Evolutionary conservation across 2,888 invertebrate species (phyloP).

Genomic region (Drosophila lacicola): DNA sequence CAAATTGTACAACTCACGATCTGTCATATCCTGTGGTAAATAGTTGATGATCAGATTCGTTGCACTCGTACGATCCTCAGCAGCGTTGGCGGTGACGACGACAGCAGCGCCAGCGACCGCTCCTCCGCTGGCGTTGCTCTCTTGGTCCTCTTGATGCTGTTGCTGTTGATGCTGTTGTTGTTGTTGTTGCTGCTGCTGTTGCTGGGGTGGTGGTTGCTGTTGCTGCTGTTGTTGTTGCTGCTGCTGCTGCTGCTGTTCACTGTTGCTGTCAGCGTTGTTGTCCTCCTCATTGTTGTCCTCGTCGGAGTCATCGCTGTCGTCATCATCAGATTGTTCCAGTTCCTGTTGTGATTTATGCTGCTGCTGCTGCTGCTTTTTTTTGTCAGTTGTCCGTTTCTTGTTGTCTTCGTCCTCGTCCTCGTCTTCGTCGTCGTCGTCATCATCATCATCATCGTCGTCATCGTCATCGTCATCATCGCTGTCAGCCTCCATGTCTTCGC

Average conservation of each 20-base stretch:
- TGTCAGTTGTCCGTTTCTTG: not conserved
- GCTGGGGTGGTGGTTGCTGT: slow-evolving; percentile 6
- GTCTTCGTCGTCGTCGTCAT: not conserved
- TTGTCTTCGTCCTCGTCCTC: not conserved
- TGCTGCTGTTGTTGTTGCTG: slow-evolving; percentile 16
- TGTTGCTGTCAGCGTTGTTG: slow-evolving; percentile 15
- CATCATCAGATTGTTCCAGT: not conserved
- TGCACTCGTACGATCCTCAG: slow-evolving; percentile 79
- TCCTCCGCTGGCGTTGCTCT: slow-evolving; percentile 3
- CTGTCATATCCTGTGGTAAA: slow-evolving; percentile 96
- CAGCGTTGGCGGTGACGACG: slow-evolving; percentile 54
- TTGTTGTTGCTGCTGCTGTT: slow-evolving; percentile 9
- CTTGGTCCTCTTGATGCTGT: slow-evolving; percentile 9
- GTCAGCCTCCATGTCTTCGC: slow-evolving; percentile 12
- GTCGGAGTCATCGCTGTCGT: not conserved
- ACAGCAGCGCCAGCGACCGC: slow-evolving; percentile 5
- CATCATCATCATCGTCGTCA: not conserved
- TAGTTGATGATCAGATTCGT: slow-evolving; percentile 98
- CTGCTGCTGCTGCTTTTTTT: not conserved
- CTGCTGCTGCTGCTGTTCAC: slow-evolving; percentile 18
- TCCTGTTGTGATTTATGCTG: not conserved
- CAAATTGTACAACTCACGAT: slow-evolving; percentile 94
- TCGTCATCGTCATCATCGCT: slow-evolving; percentile 3
- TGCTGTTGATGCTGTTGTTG: slow-evolving; percentile 22
- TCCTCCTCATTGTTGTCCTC: not conserved